These are phyloP conservation scores for Embidobia sp. DNA, from an alignment of 2,888 invertebrate genomes.

Conservation along the genomic window DNA sequence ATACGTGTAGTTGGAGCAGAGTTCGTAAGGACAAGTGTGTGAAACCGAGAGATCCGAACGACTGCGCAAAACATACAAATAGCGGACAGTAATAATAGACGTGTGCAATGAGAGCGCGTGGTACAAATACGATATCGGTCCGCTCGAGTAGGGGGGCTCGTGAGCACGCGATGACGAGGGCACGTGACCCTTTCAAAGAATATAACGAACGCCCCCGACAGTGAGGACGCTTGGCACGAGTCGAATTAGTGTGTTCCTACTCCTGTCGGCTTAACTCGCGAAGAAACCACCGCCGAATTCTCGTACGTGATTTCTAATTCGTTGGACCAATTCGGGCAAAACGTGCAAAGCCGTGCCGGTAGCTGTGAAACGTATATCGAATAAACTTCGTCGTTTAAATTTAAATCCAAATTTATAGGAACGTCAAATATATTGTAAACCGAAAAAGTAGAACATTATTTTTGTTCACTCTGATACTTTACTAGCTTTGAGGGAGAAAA, in stretches of 20 bases:
- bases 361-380: no score
- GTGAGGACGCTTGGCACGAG: conserved; percentile 64
- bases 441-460: no score
- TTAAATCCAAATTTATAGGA: no score
- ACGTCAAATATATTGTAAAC: no score
- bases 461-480: no score
- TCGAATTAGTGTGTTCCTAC: conserved; percentile 68
- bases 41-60: conserved; percentile 69
- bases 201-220: conserved; percentile 79
- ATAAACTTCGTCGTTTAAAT: no score
- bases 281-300: conserved; percentile 60
- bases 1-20: conserved; percentile 70
- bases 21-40: conserved; percentile 73
- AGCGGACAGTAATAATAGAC: conserved; percentile 80
- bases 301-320: conserved; percentile 20
- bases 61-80: conserved; percentile 77
- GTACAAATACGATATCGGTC: conserved; percentile 80
- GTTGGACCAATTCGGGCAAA: no score
- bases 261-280: conserved; percentile 76
- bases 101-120: conserved; percentile 76
- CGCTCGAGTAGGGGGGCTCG: conserved; percentile 69
- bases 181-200: conserved; percentile 78
- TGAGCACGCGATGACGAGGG: conserved; percentile 68
- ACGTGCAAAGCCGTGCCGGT: no score
- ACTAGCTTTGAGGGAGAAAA: no score